A percentile compares a stretch with the other conserved stretches of the same genome.
Conservation (phyloP, 2,113 vertebrate genomes). For the Asarcornis scutulata region DNA sequence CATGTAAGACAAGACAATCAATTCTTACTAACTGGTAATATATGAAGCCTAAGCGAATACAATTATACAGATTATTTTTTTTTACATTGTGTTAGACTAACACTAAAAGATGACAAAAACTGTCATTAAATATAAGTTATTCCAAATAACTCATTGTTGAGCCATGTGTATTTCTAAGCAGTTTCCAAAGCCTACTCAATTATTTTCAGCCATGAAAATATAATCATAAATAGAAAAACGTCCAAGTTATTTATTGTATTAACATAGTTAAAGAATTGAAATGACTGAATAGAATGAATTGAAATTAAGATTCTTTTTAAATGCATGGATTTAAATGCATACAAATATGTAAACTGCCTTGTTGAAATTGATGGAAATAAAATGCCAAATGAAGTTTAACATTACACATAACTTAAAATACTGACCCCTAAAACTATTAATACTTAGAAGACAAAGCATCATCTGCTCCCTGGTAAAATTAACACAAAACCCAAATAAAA, state of each 20-base stretch:
- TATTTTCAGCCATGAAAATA: background rate
- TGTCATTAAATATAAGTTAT: background rate
- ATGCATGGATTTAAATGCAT: background rate
- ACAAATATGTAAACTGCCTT: background rate
- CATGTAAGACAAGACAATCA: background rate
- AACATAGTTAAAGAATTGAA: background rate
- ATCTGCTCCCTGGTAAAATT: constrained; percentile 75
- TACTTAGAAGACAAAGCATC: constrained; percentile 74
- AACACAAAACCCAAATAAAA: constrained; percentile 47
- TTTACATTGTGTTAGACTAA: background rate
- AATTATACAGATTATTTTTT: background rate
- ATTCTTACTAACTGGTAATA: background rate
- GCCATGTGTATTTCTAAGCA: background rate
- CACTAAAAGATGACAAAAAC: background rate
- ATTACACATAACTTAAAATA: constrained; percentile 53
- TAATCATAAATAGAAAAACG: background rate
- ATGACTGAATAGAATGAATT: background rate
- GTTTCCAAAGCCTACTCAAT: background rate
- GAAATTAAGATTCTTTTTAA: background rate
- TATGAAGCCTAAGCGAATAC: background rate
- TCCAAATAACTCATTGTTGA: background rate
- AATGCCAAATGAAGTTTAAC: background rate
- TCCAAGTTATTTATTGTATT: background rate
- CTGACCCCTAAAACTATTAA: constrained; percentile 81
- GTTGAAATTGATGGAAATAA: background rate